Conservation (phyloP, 2,888 invertebrate species). For the Chydorus sphaericus region DNA sequence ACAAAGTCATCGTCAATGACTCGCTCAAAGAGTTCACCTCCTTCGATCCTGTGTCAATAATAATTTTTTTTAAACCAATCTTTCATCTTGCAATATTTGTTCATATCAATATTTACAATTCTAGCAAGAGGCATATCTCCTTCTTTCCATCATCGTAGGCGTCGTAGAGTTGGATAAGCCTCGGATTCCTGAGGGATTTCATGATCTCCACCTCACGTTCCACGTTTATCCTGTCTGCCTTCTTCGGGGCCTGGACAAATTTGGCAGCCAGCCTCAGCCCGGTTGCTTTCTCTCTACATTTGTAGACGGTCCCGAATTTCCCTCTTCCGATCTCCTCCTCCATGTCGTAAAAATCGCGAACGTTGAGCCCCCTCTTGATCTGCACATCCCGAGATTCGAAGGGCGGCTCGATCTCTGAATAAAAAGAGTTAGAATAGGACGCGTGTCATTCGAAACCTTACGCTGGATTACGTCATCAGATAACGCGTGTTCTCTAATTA, state of each 20-base stretch:
- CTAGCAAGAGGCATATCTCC: conserved; percentile 91
- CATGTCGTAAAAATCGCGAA: conserved; percentile 72
- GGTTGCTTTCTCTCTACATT: conserved; percentile 68
- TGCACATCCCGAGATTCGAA: conserved; percentile 77
- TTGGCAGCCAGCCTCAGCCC: conserved; percentile 80
- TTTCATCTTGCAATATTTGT: no score
- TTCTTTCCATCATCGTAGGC: conserved; percentile 79
- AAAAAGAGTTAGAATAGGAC: conserved; percentile 22
- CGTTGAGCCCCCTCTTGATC: conserved; percentile 67
- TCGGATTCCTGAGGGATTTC: conserved; percentile 81
- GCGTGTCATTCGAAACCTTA: neutral
- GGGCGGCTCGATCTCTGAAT: conserved; percentile 70
- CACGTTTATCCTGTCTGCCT: conserved; percentile 79
- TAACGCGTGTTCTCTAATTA: conserved; percentile 1
- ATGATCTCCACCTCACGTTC: conserved; percentile 94
- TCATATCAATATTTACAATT: conserved; percentile 91
- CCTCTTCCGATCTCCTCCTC: conserved; percentile 90
- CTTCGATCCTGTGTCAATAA: conserved; percentile 94
- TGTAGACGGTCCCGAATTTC: conserved; percentile 92
- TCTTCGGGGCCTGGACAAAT: conserved; percentile 67
- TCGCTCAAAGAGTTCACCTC: conserved; percentile 95
- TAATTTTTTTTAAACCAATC: no score
- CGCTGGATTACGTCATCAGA: neutral
- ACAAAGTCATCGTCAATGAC: conserved; percentile 98
- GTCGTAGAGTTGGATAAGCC: conserved; percentile 93